A percentile compares a stretch with the other conserved stretches of the same genome.
Evolutionary conservation across 2,888 invertebrate genomes (phyloP).

Genomic region (Drosophila greeni): DNA sequence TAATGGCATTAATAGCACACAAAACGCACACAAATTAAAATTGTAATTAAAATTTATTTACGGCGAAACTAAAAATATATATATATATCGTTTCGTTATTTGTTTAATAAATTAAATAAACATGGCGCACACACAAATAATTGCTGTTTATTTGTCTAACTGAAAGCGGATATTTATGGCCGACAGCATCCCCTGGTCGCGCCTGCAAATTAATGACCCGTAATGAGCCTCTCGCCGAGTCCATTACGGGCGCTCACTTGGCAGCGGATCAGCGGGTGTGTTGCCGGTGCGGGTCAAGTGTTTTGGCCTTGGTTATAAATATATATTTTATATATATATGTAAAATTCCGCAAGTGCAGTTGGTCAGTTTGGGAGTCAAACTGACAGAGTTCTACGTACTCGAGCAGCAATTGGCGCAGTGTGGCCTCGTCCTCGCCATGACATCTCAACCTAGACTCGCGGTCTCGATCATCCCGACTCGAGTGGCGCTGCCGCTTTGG

Average conservation of each 20-base stretch:
- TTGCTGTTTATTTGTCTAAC: slow-evolving; percentile 62
- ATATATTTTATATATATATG: not conserved
- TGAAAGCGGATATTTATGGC: slow-evolving; percentile 64
- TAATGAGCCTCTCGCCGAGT: slow-evolving; percentile 47
- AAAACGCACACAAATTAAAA: slow-evolving; percentile 51
- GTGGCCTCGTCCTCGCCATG: slow-evolving; percentile 91
- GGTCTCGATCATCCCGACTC: slow-evolving; percentile 78
- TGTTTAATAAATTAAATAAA: slow-evolving; percentile 59
- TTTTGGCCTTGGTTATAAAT: slow-evolving; percentile 1
- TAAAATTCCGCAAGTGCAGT: slow-evolving; percentile 1
- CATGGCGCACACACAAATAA: slow-evolving; percentile 55
- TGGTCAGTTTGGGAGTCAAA: not conserved
- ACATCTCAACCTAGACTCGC: slow-evolving; percentile 79
- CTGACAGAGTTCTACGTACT: slow-evolving; percentile 81
- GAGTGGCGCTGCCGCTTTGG: slow-evolving; percentile 78
- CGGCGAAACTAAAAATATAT: slow-evolving; percentile 54
- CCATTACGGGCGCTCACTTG: slow-evolving; percentile 20
- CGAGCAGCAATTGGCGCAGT: slow-evolving; percentile 96
- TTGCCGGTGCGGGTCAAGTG: not conserved
- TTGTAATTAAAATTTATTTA: slow-evolving; percentile 51
- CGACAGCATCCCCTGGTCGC: slow-evolving; percentile 40
- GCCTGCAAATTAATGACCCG: slow-evolving; percentile 67
- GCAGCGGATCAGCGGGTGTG: slow-evolving; percentile 22
- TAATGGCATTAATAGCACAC: slow-evolving; percentile 15
- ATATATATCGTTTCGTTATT: slow-evolving; percentile 39